Conservation (phyloP, 2,113 vertebrate species). For the Ceyx cyanopectus region DNA sequence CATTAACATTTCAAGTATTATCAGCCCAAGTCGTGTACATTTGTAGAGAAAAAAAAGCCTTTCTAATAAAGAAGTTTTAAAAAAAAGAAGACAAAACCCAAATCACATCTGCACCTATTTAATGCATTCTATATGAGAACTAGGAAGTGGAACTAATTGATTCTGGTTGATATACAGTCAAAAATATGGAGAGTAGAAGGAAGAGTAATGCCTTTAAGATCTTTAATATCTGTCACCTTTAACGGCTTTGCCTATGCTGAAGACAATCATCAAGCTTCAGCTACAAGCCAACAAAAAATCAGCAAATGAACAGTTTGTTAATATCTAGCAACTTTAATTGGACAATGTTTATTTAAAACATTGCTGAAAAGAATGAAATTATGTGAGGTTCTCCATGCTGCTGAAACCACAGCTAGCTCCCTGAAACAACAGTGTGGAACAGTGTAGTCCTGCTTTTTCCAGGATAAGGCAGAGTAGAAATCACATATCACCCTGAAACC, state of each 20-base stretch:
- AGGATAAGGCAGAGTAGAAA: background rate
- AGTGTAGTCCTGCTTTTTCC: fast-evolving
- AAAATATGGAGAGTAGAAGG: background rate
- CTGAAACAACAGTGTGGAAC: background rate
- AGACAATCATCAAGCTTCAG: background rate
- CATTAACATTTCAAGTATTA: background rate
- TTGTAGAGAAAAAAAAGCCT: background rate
- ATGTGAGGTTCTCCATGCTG: background rate
- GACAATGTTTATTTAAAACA: background rate
- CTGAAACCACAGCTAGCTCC: background rate
- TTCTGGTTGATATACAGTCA: background rate
- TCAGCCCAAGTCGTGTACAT: background rate
- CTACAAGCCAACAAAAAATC: background rate
- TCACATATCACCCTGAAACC: background rate
- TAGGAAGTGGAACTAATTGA: background rate
- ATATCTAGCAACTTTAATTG: background rate
- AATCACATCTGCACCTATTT: background rate
- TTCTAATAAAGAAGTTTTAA: background rate
- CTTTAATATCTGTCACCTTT: background rate
- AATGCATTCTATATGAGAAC: background rate
- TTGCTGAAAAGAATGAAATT: background rate
- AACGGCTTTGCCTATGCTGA: background rate
- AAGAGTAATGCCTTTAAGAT: background rate
- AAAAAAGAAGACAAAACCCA: background rate
- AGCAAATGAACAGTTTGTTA: background rate